Evolutionary conservation across 2,113 vertebrate species (phyloP).

Genomic region (Otolemur garnettii): DNA sequence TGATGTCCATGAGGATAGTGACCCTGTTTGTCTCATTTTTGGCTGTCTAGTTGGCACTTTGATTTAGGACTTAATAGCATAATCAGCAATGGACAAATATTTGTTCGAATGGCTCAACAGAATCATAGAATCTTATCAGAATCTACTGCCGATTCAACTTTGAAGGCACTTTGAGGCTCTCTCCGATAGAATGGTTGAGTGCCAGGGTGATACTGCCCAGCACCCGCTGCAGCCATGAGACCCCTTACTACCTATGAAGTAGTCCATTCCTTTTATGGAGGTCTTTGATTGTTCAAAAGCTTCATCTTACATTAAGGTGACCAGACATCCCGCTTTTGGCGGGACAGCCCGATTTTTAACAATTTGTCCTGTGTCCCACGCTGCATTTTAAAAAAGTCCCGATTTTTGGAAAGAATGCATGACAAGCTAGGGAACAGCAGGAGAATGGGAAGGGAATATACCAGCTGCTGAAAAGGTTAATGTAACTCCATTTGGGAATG

Average conservation of each 20-base stretch:
- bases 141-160: neutral
- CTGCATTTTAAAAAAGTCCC: no score
- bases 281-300: neutral
- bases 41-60: neutral
- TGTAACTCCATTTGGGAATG: no score
- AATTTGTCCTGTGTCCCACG: no score
- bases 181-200: neutral
- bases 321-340: no score
- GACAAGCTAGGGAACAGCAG: no score
- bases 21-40: neutral
- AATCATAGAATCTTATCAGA: neutral
- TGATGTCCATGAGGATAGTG: neutral
- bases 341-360: no score
- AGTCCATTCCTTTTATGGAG: neutral
- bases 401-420: no score
- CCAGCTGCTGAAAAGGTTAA: no score
- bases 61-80: neutral
- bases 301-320: neutral
- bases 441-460: no score
- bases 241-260: neutral
- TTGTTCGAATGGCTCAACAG: constrained; percentile 12
- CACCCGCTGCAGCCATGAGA: neutral
- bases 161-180: neutral
- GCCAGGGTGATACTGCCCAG: neutral
- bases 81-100: neutral